These are phyloP conservation scores for Tribolium freemani DNA, from an alignment of 2,888 invertebrate species.

Conservation along the genomic window DNA sequence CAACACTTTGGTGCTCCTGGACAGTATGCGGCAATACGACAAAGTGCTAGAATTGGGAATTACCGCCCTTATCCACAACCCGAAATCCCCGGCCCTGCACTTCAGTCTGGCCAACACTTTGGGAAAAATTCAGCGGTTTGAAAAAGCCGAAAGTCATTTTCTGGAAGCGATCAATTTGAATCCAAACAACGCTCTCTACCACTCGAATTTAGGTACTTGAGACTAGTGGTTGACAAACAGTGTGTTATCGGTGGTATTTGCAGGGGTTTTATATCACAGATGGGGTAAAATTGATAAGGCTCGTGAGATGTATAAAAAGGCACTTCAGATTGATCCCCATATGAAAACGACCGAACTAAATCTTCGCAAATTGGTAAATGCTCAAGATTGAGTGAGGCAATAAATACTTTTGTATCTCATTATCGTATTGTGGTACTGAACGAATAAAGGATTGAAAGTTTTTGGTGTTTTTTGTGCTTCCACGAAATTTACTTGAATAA, in stretches of 20 bases:
- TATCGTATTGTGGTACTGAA: no score
- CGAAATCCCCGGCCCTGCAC: constrained; percentile 82
- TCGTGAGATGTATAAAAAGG: constrained; percentile 80
- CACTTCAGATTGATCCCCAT: constrained; percentile 80
- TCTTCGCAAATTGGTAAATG: constrained; percentile 69
- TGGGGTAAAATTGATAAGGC: constrained; percentile 87
- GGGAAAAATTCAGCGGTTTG: constrained; percentile 84
- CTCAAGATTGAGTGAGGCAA: constrained; percentile 32
- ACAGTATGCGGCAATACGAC: constrained; percentile 72
- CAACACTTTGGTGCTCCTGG: constrained; percentile 88
- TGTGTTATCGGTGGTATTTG: constrained; percentile 50
- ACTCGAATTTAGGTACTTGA: constrained; percentile 86
- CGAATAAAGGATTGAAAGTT: no score
- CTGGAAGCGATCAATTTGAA: constrained; percentile 77
- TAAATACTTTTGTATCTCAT: background rate
- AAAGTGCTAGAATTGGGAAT: constrained; percentile 81
- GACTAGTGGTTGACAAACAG: background rate
- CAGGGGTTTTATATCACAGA: constrained; percentile 92
- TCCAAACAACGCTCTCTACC: constrained; percentile 83
- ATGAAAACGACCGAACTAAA: constrained; percentile 80
- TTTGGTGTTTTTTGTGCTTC: no score
- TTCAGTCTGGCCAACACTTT: constrained; percentile 91
- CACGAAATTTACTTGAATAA: no score
- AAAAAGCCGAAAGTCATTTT: constrained; percentile 87
- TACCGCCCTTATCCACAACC: constrained; percentile 79